A percentile compares a stretch with the other conserved stretches of the same genome.
Evolutionary conservation across 2,888 invertebrate genomes (phyloP).

Genomic region (Pyralis farinalis): DNA sequence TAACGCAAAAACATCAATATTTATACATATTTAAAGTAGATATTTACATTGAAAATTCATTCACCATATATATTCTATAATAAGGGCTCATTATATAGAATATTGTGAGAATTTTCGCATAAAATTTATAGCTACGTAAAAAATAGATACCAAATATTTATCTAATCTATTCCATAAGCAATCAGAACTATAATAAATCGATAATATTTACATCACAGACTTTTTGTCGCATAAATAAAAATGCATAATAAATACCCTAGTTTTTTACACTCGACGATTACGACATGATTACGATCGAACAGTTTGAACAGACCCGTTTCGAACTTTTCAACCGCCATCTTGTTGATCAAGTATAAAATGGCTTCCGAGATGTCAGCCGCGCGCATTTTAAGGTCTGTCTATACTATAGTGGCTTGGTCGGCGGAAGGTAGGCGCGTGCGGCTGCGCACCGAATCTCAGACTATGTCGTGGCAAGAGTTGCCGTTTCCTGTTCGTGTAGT

Average conservation of each 20-base stretch:
- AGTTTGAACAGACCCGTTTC: no score
- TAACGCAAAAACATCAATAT: conserved; percentile 16
- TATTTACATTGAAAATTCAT: conserved; percentile 23
- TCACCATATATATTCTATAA: conserved; percentile 33
- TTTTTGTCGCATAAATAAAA: not conserved
- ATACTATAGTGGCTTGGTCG: conserved; percentile 61
- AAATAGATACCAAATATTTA: not conserved
- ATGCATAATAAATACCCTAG: no score
- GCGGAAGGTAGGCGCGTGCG: conserved; percentile 43
- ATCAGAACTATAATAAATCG: conserved; percentile 10
- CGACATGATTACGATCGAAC: no score
- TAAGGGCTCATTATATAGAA: conserved; percentile 52
- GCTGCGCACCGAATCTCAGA: conserved; percentile 65
- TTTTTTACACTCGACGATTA: no score
- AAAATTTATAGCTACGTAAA: conserved; percentile 9
- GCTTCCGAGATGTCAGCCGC: conserved; percentile 1
- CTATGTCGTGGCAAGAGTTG: conserved; percentile 82
- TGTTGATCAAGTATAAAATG: no score
- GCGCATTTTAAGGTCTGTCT: conserved; percentile 16
- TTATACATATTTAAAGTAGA: conserved; percentile 8
- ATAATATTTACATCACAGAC: conserved; percentile 4
- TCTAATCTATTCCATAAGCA: conserved; percentile 4
- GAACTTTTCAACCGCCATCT: no score
- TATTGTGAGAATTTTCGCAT: conserved; percentile 24
- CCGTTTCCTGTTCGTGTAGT: conserved; percentile 87